These are phyloP conservation scores for Myrmecobius fasciatus DNA, from an alignment of 2,113 vertebrate species.

Conservation along the genomic window DNA sequence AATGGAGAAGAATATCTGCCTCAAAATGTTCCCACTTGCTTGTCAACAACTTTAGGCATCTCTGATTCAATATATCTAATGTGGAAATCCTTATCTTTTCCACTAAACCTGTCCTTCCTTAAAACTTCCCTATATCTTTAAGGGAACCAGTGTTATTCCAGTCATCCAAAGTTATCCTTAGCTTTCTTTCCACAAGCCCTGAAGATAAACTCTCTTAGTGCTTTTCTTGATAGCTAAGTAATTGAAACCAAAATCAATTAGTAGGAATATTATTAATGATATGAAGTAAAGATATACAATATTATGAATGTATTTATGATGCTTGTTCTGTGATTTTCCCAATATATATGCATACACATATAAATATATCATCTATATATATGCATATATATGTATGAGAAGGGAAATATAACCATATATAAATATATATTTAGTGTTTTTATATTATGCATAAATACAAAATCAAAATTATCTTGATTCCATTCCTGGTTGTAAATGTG, in stretches of 20 bases:
- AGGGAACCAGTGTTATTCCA: background rate
- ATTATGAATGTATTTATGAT: slow-evolving; percentile 23
- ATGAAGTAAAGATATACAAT: background rate
- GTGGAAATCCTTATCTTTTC: background rate
- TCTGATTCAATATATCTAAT: background rate
- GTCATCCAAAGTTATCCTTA: background rate
- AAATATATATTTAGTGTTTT: background rate
- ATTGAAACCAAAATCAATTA: slow-evolving; percentile 50
- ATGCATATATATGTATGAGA: background rate
- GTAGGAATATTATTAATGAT: slow-evolving; percentile 41
- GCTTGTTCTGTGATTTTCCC: slow-evolving; percentile 28
- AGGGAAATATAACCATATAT: background rate
- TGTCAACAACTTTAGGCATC: background rate
- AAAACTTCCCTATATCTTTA: background rate
- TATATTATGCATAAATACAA: slow-evolving; percentile 5
- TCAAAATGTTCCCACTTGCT: background rate
- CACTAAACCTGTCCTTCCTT: background rate
- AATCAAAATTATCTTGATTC: slow-evolving; percentile 64
- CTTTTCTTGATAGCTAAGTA: background rate
- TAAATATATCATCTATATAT: background rate
- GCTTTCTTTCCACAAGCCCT: background rate
- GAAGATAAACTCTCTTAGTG: background rate
- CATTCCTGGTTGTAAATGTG: slow-evolving; percentile 58
- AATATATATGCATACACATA: slow-evolving; percentile 19
- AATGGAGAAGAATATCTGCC: background rate